These are phyloP conservation scores for Bombus impatiens DNA, from an alignment of 1,140 invertebrate species.

Conservation along the genomic window DNA sequence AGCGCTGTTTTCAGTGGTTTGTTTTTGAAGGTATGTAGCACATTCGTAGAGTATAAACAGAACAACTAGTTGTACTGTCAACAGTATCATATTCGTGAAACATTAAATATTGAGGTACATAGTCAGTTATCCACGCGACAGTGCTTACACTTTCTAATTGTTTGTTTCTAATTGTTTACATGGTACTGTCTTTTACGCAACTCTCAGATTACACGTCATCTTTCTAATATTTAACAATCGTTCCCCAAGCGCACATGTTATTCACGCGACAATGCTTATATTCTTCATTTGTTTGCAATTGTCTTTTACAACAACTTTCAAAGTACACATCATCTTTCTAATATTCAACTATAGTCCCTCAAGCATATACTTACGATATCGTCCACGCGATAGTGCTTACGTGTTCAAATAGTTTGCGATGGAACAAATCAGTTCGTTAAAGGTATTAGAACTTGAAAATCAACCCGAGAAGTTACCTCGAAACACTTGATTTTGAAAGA, in stretches of 20 bases:
- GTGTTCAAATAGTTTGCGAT: no score
- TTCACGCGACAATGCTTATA: neutral
- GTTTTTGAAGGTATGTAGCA: no score
- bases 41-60: neutral
- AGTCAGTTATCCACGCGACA: conserved; percentile 1
- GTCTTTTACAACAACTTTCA: neutral
- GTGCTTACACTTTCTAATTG: neutral
- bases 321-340: no score
- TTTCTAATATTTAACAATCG: neutral
- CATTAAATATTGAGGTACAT: neutral
- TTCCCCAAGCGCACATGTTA: neutral
- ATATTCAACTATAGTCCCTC: no score
- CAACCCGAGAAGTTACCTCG: no score
- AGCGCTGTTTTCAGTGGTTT: no score
- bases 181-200: neutral
- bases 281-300: neutral
- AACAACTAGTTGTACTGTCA: neutral
- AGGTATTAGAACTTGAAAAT: no score
- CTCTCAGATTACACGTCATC: neutral
- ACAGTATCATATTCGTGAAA: neutral
- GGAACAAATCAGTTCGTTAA: no score
- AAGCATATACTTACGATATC: no score
- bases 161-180: neutral
- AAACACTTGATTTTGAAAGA: no score
- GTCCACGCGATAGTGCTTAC: no score